Base-by-base conservation (phyloP, 2,888 invertebrate genomes). In the Seladonia tumulorum region DNA sequence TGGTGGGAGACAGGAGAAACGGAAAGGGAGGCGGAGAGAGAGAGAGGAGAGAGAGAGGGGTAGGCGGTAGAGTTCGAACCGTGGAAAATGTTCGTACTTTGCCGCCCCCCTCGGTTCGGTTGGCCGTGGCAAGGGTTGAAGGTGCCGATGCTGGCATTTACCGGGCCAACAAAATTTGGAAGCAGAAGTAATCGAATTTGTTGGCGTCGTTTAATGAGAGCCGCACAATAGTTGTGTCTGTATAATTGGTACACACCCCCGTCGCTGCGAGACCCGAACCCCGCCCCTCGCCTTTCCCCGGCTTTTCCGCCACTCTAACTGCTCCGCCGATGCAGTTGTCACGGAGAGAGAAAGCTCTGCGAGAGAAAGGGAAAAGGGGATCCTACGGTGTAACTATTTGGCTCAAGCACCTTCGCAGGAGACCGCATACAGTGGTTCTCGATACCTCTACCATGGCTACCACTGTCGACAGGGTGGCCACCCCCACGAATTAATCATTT, bases 111-210 rank as follows among this genome's bases (percentile, higher is more conserved):
- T 88, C 86, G 87, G 42, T 42, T 70, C 70, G 75, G 18, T 76
- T 71, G 73, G 35, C 77, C 77, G 60, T 88, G 80, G 87, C 85
- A 88, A 88, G 92, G 90, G 90, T 63, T 87, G 87, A 89, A 87
- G 85, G 90, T 89, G 90, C 80, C 88, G 90, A 89, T 88, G 90
- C 89, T 85, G 90, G 89, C 91, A 92, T 92, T 93, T 92, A 92
- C 92, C 87, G 89, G 88, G 90, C 80, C 91, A 91, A 91, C 93
- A 91, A 94, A 94, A 94, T 94, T 95, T 94, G 92, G 93, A 94
- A 94, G 91, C 94, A 93, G 93, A 94, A 94, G 94, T 94, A 94
- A 94, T 95, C 94, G 94, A 95, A 95, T 94, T 94, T 94, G 94
- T 94, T 94, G 94, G 93, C 94, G 93, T 94, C 94, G 94, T 94